Base-by-base conservation (phyloP, 1,140 invertebrate genomes). In the Drosophila mauritiana region DNA sequence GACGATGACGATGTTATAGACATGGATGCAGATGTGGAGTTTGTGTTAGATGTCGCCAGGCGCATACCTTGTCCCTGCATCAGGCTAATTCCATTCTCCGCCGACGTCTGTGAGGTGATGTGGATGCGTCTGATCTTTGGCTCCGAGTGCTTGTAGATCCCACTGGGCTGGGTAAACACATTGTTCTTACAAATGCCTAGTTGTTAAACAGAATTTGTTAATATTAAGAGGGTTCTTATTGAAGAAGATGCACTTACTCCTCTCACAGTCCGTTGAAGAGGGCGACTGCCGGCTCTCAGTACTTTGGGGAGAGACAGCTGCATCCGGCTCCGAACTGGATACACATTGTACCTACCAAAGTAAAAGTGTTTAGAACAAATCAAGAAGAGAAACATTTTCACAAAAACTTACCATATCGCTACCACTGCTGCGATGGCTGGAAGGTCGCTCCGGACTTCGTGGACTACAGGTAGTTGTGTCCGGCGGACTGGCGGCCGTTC, bases 381-480 rank as follows among this genome's bases (percentile, higher is more conserved):
- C 1, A 1, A 2, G 0, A 1, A 22, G 3, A 6, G 13, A 11
- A 12, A 5, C 11, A 4, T 0, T 20, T 15, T 15, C 8, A 12
- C 0, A 10, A n/a, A 0, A 1, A 40, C 31, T 43, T 2, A 92
- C 92, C 92, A 92, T 92, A 67, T 92, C 92, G 53, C 92, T 92
- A n/a, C 90, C 91, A 48, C 73, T 90, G 72, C 92, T 92, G 2
- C 86, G 89, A 70, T 92, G 89, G 25, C 91, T 92, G 13, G 90
- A 77, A 22, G 91, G 90, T 12, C 91, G 59, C 42, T 92, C 91
- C 1, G 92, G 92, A 57, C 92, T 92, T 0, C 85, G 78, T 12
- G 96, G 96, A 92, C 96, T 97, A 73, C 96, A 95, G 0, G 96
- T 97, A 0, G 96, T 97, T 0, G 96, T 97, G 80, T 97, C 96